Percentiles rank a stretch among this genome's conserved stretches.
These are phyloP conservation scores for Chiloscyllium punctatum DNA, from an alignment of 2,797 vertebrate species.

Conservation along the genomic window DNA sequence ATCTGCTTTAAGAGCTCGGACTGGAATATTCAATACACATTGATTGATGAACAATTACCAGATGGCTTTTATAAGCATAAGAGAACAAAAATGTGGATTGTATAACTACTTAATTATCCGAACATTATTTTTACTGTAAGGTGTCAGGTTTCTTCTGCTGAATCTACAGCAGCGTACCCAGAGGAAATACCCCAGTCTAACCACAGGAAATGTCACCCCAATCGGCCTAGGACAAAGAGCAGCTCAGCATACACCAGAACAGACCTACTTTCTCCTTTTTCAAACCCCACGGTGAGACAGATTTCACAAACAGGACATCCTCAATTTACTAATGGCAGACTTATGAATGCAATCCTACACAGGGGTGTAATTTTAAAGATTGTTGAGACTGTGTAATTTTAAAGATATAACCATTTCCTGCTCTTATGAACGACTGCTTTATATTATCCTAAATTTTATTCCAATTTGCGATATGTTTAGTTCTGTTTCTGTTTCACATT, in stretches of 20 bases:
- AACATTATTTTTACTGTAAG: not conserved
- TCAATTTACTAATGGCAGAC: no score
- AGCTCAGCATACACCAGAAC: not conserved
- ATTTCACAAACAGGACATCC: no score
- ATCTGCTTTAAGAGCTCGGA: not conserved
- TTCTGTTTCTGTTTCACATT: no score
- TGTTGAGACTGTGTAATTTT: no score
- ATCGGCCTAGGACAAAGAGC: not conserved
- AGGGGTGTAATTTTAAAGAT: no score
- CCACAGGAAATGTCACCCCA: not conserved
- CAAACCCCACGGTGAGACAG: no score
- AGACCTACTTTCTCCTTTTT: no score
- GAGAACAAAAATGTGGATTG: not conserved
- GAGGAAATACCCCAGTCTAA: not conserved
- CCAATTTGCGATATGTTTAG: no score
- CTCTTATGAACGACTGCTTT: no score
- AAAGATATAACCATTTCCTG: no score
- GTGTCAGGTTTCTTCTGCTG: not conserved
- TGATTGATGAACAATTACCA: not conserved
- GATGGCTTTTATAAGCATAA: not conserved
- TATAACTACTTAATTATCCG: not conserved
- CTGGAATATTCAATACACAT: not conserved
- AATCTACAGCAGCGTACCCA: not conserved
- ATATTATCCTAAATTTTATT: no score
- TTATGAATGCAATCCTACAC: no score